Evolutionary conservation across 2,113 vertebrate genomes (phyloP).

Genomic region (Plecotus auritus): DNA sequence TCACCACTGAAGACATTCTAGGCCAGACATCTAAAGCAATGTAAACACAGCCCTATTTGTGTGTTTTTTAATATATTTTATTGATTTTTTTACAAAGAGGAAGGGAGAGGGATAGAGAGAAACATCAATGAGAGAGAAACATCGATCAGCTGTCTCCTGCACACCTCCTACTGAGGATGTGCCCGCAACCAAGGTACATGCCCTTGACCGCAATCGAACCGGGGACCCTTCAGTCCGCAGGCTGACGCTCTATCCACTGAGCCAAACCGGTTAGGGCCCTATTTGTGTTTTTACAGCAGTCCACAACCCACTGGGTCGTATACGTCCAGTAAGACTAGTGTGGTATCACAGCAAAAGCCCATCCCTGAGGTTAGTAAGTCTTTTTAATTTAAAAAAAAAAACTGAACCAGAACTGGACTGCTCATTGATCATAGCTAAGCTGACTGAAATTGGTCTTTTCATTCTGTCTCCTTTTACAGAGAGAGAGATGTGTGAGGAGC

Average conservation of each 20-base stretch:
- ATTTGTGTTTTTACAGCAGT: background rate
- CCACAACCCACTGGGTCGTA: background rate
- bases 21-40: background rate
- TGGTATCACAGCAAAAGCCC: background rate
- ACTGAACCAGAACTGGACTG: background rate
- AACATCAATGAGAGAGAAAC: too few relatives aligned
- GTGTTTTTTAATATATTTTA: background rate
- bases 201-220: too few relatives aligned
- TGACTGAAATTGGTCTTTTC: background rate
- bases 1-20: background rate
- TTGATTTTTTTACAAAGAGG: too few relatives aligned
- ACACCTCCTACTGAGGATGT: too few relatives aligned
- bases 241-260: too few relatives aligned
- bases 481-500: background rate
- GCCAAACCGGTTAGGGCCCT: too few relatives aligned
- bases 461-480: background rate
- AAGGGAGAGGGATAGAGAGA: too few relatives aligned
- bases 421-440: constrained; percentile 40
- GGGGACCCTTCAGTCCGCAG: too few relatives aligned
- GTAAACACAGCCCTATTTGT: background rate
- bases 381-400: constrained; percentile 39
- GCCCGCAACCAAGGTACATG: too few relatives aligned
- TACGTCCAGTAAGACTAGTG: background rate
- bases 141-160: too few relatives aligned
- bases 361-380: background rate